Evolutionary conservation across 1,140 invertebrate genomes (phyloP).

Genomic region (Nomia melanderi): DNA sequence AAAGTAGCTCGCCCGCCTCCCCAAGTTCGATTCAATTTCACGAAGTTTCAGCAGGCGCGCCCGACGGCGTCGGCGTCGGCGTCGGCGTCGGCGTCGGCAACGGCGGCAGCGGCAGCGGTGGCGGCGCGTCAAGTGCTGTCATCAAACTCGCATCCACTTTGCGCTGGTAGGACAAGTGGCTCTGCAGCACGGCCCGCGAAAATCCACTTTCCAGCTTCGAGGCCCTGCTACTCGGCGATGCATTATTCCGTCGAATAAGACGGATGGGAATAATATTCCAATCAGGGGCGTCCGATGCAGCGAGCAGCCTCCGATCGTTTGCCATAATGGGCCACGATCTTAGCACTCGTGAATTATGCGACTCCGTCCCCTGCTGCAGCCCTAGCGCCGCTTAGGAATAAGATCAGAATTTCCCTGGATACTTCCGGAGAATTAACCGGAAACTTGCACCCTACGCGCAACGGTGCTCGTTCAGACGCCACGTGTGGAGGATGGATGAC

Average conservation of each 20-base stretch:
- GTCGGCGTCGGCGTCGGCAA: too few relatives aligned
- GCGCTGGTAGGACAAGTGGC: constrained; percentile 36
- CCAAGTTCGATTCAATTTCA: constrained; percentile 56
- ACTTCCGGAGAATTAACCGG: not conserved
- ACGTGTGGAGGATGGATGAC: not conserved
- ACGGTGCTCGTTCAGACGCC: not conserved
- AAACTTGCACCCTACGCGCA: not conserved
- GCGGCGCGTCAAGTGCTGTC: constrained; percentile 24
- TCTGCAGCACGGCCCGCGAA: constrained; percentile 4
- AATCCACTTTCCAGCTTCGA: constrained; percentile 47
- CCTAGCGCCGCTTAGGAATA: not conserved
- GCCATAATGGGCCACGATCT: constrained; percentile 7
- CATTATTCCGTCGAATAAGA: constrained; percentile 34
- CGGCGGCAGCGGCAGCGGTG: constrained; percentile 1
- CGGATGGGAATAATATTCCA: constrained; percentile 36
- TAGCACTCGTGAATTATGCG: constrained; percentile 14
- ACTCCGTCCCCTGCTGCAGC: not conserved
- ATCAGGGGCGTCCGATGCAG: constrained; percentile 29
- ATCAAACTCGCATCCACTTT: constrained; percentile 58
- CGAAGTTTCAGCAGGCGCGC: constrained; percentile 35
- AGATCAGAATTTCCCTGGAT: not conserved
- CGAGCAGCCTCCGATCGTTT: constrained; percentile 5
- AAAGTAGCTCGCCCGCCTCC: not conserved
- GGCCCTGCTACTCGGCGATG: not conserved
- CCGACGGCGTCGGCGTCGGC: not conserved